Evolutionary conservation across 1,140 invertebrate genomes (phyloP).

Genomic region (Phymorhynchus buccinoides): DNA sequence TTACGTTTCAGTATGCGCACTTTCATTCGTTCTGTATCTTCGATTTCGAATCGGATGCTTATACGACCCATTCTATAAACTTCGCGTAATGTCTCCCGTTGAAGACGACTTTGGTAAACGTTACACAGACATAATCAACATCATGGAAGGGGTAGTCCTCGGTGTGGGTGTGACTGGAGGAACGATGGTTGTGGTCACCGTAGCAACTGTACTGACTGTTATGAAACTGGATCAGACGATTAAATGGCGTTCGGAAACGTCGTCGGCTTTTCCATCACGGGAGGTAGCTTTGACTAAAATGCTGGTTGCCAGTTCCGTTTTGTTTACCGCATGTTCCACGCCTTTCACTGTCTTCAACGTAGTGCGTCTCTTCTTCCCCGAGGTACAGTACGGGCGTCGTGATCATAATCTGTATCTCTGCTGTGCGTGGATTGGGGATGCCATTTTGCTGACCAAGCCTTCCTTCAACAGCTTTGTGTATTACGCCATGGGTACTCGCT

Average conservation of each 20-base stretch:
- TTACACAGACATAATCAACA: neutral
- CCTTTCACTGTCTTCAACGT: neutral
- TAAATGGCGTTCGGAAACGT: neutral
- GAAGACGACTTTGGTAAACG: neutral
- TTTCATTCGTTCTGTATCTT: neutral
- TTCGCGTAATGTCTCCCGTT: neutral
- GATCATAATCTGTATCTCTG: neutral
- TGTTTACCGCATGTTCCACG: neutral
- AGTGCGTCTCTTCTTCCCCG: neutral
- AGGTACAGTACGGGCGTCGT: neutral
- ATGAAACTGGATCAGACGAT: neutral
- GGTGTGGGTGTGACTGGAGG: neutral
- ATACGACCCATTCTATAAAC: neutral
- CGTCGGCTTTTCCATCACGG: neutral
- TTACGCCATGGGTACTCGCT: slow-evolving; percentile 5
- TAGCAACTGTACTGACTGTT: neutral
- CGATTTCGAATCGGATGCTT: neutral
- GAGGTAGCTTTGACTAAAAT: slow-evolving; percentile 22
- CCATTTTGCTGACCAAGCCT: neutral
- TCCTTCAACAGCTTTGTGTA: slow-evolving; percentile 20
- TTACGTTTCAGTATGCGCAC: neutral
- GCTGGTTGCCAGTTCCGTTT: slow-evolving; percentile 11
- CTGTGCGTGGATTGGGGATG: neutral
- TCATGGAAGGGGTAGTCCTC: neutral
- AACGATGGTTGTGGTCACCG: neutral